These are phyloP conservation scores for Euclidia mi DNA, from an alignment of 2,888 invertebrate genomes.

Conservation along the genomic window DNA sequence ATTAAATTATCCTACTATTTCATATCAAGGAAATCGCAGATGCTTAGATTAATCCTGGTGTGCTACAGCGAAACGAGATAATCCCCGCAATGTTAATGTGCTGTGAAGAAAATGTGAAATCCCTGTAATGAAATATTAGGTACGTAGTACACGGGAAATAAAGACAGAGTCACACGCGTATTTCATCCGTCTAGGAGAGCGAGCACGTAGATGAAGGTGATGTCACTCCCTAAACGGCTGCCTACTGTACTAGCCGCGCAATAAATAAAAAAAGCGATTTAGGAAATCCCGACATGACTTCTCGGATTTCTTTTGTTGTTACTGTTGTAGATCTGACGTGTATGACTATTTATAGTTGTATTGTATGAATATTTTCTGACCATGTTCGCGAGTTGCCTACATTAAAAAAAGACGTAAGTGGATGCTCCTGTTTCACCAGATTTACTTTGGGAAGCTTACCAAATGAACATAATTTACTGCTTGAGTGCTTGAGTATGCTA, in stretches of 20 bases:
- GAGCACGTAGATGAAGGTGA: conserved; percentile 76
- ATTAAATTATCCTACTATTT: background rate
- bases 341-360: too few species aligned
- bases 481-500: too few species aligned
- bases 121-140: conserved; percentile 39
- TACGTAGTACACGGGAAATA: conserved; percentile 55
- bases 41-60: conserved; percentile 41
- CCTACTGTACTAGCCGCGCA: conserved; percentile 77
- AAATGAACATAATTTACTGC: too few species aligned
- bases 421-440: too few species aligned
- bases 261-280: conserved; percentile 88
- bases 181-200: conserved; percentile 66
- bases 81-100: conserved; percentile 24
- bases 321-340: too few species aligned
- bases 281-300: conserved; percentile 87
- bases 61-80: conserved; percentile 26
- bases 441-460: too few species aligned
- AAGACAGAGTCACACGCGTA: conserved; percentile 59
- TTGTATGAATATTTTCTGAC: too few species aligned
- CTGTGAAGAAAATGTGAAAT: conserved; percentile 31
- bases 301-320: too few species aligned
- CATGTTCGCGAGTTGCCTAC: too few species aligned
- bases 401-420: too few species aligned
- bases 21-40: conserved; percentile 36
- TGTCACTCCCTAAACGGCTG: conserved; percentile 81